Evolutionary conservation across 2,797 vertebrate species (phyloP).

Genomic region (Mormyrops attenuatus): DNA sequence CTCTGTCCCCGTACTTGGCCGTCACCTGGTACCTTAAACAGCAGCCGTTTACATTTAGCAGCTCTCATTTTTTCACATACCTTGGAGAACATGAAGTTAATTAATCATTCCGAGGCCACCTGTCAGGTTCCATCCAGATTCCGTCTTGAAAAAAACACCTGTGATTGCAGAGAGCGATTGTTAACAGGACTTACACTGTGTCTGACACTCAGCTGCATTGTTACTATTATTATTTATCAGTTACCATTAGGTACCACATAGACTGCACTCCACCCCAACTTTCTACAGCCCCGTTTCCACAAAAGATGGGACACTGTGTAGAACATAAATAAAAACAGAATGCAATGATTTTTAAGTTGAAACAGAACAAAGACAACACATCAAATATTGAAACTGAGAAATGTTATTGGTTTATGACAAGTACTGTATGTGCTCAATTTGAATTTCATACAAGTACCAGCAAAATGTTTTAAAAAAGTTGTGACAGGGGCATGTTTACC

Average conservation of each 20-base stretch:
- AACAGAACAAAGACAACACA: background rate
- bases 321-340: background rate
- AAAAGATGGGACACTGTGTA: background rate
- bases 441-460: no score
- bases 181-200: background rate
- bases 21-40: background rate
- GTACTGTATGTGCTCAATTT: no score
- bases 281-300: background rate
- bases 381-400: background rate
- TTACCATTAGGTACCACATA: background rate
- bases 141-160: background rate
- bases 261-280: background rate
- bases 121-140: background rate
- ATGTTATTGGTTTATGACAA: no score
- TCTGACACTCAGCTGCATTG: background rate
- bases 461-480: background rate
- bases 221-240: background rate
- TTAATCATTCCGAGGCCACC: background rate
- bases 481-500: background rate
- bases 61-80: background rate
- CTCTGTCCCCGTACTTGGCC: background rate
- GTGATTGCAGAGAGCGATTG: background rate
- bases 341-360: background rate
- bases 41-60: background rate
- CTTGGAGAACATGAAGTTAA: background rate